Evolutionary conservation across 2,888 invertebrate genomes (phyloP), one percentile per base, ranked within the genome.

Genomic region (Callinectes sapidus): DNA sequence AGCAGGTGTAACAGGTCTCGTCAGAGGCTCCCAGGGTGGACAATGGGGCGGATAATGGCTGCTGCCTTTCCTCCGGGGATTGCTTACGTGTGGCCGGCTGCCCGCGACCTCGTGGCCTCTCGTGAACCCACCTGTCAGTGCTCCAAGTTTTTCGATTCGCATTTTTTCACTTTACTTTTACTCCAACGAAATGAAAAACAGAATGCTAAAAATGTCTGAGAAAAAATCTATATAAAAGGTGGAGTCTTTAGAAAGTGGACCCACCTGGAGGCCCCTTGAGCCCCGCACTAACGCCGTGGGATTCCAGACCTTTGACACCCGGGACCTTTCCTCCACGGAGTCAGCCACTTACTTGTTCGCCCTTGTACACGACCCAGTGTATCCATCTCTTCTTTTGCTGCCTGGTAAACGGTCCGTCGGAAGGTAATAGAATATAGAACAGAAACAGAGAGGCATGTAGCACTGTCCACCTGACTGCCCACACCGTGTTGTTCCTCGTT

Each of bases 21-120:
- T 39, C 71, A 35, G 16, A 39, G 42, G 42, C 39, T 71, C 89
- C 61, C 66, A 89, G 32, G 32, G 39, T 66, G 39, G 61, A 66
- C 39, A 71, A 87, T 87, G 87, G 54, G 42, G 48, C 54, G 87
- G 87, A 54, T 87, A 87, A 87, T 87, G 87, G 87, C 87, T n/a
- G 48, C 54, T 14, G 23, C 87, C 87, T 87, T 87, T 54, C 87
- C 48, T 87, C 87, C 23, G 42, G 48, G 87, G 48, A 87, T 28
- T 87, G 81, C 32, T 81, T 81, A 81, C 54, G 87, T 87, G 87
- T 87, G 87, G 87, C n/a, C 87, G 10, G 87, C 42, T 54, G 87
- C 87, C 54, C 87, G 18, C 48, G 54, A 87, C 87, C 54, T 48
- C 81, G 13, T 81, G 81, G 2, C 81, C 81, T 81, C 81, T 13